Percentiles rank a stretch among this genome's conserved stretches.
phyloP scores from a whole-genome alignment of 2,888 invertebrate genomes.

The Erebia epiphron region DNA sequence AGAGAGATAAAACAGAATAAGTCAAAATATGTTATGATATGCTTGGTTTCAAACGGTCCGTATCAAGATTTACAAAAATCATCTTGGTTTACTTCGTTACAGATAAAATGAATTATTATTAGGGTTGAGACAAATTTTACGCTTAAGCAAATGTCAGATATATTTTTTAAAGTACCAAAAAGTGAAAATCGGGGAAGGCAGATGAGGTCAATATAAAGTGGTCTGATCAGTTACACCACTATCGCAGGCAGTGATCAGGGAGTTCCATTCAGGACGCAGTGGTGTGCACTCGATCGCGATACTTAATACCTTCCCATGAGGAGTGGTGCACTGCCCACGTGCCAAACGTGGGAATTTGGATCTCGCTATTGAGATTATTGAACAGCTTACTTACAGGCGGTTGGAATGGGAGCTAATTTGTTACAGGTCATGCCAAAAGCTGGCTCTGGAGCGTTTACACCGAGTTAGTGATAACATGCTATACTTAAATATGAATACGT shows the following conservation, averaged over 20 bases:
- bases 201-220: constrained; percentile 52
- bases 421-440: background rate
- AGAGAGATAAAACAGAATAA: too few relatives aligned
- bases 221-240: constrained; percentile 52
- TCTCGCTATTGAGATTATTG: constrained; percentile 34
- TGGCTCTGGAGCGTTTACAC: background rate
- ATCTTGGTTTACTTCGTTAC: too few relatives aligned
- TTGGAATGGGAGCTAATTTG: constrained; percentile 4
- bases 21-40: too few relatives aligned
- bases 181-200: constrained; percentile 40
- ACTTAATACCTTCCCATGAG: constrained; percentile 80
- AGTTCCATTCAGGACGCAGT: constrained; percentile 61
- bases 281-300: constrained; percentile 70
- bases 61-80: too few relatives aligned
- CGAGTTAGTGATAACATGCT: background rate
- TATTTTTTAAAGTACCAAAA: background rate
- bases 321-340: constrained; percentile 61
- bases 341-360: constrained; percentile 56
- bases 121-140: too few relatives aligned
- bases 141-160: too few relatives aligned
- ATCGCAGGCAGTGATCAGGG: constrained; percentile 67
- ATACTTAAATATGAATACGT: too few relatives aligned
- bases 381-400: constrained; percentile 19
- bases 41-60: too few relatives aligned
- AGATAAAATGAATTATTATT: too few relatives aligned